A percentile compares a stretch with the other conserved stretches of the same genome.
Conservation (phyloP, 2,888 invertebrate genomes). For the Polyploca ridens region DNA sequence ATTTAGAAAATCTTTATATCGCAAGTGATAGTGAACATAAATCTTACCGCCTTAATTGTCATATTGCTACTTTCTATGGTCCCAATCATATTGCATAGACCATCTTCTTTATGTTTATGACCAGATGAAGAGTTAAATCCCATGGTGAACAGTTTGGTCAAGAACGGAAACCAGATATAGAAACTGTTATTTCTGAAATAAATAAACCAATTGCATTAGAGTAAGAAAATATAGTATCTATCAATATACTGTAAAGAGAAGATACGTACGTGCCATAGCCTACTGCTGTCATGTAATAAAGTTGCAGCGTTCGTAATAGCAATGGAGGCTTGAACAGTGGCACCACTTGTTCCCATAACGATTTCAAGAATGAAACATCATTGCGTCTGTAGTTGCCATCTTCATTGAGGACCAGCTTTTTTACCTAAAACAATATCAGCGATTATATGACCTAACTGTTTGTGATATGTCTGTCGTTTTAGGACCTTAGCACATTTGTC, state of each 20-base stretch:
- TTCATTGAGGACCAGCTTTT: conserved; percentile 45
- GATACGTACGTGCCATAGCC: conserved; percentile 84
- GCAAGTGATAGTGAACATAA: conserved; percentile 2
- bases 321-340: conserved; percentile 79
- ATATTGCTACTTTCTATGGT: conserved; percentile 22
- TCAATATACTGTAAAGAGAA: not conserved
- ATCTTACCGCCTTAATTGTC: conserved; percentile 23
- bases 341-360: conserved; percentile 76
- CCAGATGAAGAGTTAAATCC: conserved; percentile 25
- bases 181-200: conserved; percentile 67
- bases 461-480: no score
- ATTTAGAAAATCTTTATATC: no score
- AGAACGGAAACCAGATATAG: conserved; percentile 78
- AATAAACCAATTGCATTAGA: not conserved
- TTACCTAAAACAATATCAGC: conserved; percentile 37
- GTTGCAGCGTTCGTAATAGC: conserved; percentile 71
- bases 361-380: conserved; percentile 56
- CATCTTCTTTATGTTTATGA: conserved; percentile 22
- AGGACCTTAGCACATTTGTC: no score
- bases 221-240: not conserved
- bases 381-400: conserved; percentile 31
- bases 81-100: conserved; percentile 39
- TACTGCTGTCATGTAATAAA: conserved; percentile 80
- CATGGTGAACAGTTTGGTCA: conserved; percentile 64
- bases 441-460: no score